A percentile compares a stretch with the other conserved stretches of the same genome.
phyloP scores from a whole-genome alignment of 1,140 invertebrate species.

The Lycorma delicatula region DNA sequence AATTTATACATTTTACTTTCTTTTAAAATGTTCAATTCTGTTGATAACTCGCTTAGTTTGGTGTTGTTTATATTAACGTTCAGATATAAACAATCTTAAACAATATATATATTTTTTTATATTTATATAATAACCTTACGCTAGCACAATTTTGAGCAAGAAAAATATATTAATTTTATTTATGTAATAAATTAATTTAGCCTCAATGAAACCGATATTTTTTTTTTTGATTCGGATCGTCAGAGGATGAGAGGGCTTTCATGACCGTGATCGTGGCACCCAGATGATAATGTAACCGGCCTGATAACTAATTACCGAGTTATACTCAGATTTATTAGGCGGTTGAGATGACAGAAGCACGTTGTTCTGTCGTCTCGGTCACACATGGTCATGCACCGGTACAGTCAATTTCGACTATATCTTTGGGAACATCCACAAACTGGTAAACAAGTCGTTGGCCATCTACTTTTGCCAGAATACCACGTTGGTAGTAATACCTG shows the following conservation, averaged over 20 bases:
- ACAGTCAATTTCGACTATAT: slow-evolving; percentile 96
- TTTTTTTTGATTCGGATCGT: not conserved
- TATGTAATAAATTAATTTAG: not conserved
- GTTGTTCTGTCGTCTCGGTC: not conserved
- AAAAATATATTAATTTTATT: slow-evolving; percentile 1
- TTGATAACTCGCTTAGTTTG: too few relatives aligned
- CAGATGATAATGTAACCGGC: slow-evolving; percentile 2
- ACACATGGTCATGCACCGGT: slow-evolving; percentile 65
- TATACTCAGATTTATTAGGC: not conserved
- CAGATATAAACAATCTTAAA: not conserved
- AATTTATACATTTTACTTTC: not conserved
- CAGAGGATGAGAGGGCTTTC: not conserved
- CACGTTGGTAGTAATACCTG: slow-evolving; percentile 97
- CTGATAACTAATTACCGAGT: not conserved
- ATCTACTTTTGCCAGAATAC: slow-evolving; percentile 98
- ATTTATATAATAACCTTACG: not conserved
- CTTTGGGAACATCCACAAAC: slow-evolving; percentile 98
- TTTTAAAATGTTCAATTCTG: too few relatives aligned
- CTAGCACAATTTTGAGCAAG: slow-evolving; percentile 3
- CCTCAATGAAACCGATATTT: not conserved
- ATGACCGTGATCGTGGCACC: not conserved
- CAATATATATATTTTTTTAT: not conserved
- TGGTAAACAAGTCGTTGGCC: slow-evolving; percentile 98
- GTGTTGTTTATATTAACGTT: not conserved
- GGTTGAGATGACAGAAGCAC: not conserved